Conservation (phyloP, 1,140 invertebrate species). For the Pseudomyrmex dendroicus region DNA sequence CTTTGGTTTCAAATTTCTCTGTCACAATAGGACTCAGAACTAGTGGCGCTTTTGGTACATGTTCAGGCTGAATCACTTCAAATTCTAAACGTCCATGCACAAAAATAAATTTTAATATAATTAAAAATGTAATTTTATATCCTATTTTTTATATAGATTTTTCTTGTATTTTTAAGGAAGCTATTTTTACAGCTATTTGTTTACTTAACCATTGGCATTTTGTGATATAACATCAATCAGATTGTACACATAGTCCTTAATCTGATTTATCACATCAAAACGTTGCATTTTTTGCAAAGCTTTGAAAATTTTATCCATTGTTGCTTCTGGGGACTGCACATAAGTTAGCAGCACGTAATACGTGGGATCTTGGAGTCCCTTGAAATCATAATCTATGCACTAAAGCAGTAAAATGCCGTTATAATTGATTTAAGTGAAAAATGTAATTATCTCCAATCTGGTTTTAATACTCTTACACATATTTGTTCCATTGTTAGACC, state of each 20-base stretch:
- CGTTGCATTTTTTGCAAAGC: constrained; percentile 74
- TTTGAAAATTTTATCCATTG: constrained; percentile 75
- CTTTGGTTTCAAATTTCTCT: not conserved
- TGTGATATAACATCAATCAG: constrained; percentile 63
- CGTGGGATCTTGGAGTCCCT: constrained; percentile 78
- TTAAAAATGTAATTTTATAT: not conserved
- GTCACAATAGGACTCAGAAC: constrained; percentile 70
- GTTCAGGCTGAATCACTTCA: constrained; percentile 65
- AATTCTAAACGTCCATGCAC: constrained; percentile 28
- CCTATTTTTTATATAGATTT: not conserved
- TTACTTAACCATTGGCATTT: constrained; percentile 5
- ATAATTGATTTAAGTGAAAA: too few species aligned
- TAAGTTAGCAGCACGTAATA: constrained; percentile 79
- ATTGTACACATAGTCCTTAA: constrained; percentile 68
- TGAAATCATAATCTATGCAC: constrained; percentile 80
- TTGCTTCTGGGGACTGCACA: constrained; percentile 73
- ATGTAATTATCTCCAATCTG: too few species aligned
- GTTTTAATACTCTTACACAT: constrained; percentile 65
- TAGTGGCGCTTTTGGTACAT: constrained; percentile 75
- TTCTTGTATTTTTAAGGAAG: constrained; percentile 29
- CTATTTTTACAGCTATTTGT: not conserved
- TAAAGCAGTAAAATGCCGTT: constrained; percentile 34
- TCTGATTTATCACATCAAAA: constrained; percentile 76
- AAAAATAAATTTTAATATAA: constrained; percentile 29
- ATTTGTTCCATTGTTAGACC: constrained; percentile 77